Base-by-base conservation (phyloP, 2,113 vertebrate species). In the Antennarius striatus region DNA sequence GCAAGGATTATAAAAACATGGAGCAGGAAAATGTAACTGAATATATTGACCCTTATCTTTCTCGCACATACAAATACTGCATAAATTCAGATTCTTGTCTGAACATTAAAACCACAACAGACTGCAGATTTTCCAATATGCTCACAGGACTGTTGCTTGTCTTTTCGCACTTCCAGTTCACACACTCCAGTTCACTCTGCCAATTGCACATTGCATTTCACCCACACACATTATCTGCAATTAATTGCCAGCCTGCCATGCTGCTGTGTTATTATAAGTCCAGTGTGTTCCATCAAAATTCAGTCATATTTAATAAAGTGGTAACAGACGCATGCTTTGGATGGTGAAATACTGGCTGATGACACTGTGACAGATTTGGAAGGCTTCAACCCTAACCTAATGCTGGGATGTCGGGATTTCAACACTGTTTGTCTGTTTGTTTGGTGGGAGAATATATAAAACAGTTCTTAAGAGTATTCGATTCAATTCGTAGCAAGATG, bases 141-240 rank as follows among this genome's bases (percentile, higher is more conserved):
- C 54, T 82, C 60, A 40, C 14, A 52, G 10, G 55, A 74, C 14
- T 56, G 71, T 45, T 73, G 61, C 43, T 75, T 59, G 53, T 85
- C 55, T 43, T 83, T 82, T 85, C 70, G 82, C 84, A 84, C 75
- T 71, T 75, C 32, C 50, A 64, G 52, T 80, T 86, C 65, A 72
- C 79, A 82, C 77, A 79, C 66, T 85, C 56, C 10, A 61, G 28
- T 75, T 84, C 16, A 75, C 65, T 45, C 56, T 69, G 77, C 75
- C 79, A 79, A 64, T 78, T 81, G 77, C 72, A 80, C 73, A 59
- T 83, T 72, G 17, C 54, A 57, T 76, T 71, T 77, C 65, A 76
- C 48, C 36, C 54, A 56, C 54, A 42, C 53, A 36, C 2, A 36
- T 36, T 4, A 36, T 36, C 7, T 68, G 46, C 67, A 82, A 77